phyloP scores from a whole-genome alignment of 2,888 invertebrate genomes.

The Aromia moschata region DNA sequence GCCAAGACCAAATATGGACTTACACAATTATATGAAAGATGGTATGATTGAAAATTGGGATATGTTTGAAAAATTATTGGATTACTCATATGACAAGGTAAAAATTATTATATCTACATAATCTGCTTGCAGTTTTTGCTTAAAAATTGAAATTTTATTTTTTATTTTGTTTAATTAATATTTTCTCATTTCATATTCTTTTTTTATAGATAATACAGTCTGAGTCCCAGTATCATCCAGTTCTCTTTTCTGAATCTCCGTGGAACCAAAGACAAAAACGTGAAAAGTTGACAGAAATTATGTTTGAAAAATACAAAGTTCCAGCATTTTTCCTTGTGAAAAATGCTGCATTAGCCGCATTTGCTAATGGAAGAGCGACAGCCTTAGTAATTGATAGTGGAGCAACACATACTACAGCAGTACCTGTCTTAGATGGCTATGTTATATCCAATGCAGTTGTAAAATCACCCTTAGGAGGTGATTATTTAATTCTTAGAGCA shows the following conservation, averaged over 20 bases:
- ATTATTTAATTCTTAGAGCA: slow-evolving; percentile 86
- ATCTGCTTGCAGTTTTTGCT: no score
- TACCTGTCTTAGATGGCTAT: slow-evolving; percentile 94
- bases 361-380: slow-evolving; percentile 92
- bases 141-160: no score
- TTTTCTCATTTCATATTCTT: neutral
- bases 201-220: slow-evolving; percentile 81
- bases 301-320: slow-evolving; percentile 98
- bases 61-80: slow-evolving; percentile 93
- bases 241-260: slow-evolving; percentile 96
- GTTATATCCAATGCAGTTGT: slow-evolving; percentile 95
- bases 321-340: slow-evolving; percentile 98
- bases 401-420: slow-evolving; percentile 97
- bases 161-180: no score
- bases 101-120: no score
- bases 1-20: slow-evolving; percentile 88
- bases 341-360: slow-evolving; percentile 97
- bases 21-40: slow-evolving; percentile 94
- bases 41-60: slow-evolving; percentile 99
- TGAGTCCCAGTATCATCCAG: slow-evolving; percentile 94
- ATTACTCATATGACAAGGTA: slow-evolving; percentile 91
- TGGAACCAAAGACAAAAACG: slow-evolving; percentile 94
- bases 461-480: slow-evolving; percentile 95
- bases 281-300: slow-evolving; percentile 94
- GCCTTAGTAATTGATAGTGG: slow-evolving; percentile 66